These are phyloP conservation scores for Turritopsis dohrnii DNA, from an alignment of 30 jellyfish, hydroid and myxozoan genomes.

Conservation along the genomic window DNA sequence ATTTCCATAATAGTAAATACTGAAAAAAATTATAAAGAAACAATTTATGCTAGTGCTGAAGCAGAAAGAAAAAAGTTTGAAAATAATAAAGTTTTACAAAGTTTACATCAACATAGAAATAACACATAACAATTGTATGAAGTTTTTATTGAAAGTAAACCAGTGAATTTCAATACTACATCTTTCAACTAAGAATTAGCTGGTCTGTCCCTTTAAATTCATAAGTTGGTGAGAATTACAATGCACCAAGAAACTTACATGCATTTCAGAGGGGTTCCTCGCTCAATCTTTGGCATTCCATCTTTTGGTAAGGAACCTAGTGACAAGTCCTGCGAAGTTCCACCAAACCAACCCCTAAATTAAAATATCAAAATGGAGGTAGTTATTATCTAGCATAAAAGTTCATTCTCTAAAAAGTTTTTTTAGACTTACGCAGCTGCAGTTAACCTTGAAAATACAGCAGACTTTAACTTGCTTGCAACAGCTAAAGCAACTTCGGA, in stretches of 20 bases:
- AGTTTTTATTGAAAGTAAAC: no score
- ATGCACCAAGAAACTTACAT: conserved; percentile 22
- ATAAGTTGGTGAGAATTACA: not conserved
- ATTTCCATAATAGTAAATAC: no score
- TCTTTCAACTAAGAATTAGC: not conserved
- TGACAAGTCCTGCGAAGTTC: conserved; percentile 1
- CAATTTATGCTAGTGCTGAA: no score
- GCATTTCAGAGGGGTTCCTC: conserved; percentile 24
- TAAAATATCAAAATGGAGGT: no score
- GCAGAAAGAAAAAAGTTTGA: no score
- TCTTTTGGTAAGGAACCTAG: not conserved
- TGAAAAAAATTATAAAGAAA: no score
- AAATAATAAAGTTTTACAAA: no score
- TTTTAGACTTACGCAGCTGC: conserved; percentile 40
- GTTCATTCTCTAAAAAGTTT: not conserved
- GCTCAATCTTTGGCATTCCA: conserved; percentile 32
- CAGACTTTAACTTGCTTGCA: conserved; percentile 87
- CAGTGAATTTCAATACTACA: not conserved
- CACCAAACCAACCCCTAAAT: conserved; percentile 42
- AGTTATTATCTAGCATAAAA: no score
- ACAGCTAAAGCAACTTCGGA: conserved; percentile 86
- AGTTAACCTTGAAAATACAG: conserved; percentile 65
- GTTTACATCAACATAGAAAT: no score
- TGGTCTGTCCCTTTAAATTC: conserved; percentile 1
- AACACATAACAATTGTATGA: no score